Conservation (phyloP, 2,113 vertebrate genomes). For the Ibidorhyncha struthersii region DNA sequence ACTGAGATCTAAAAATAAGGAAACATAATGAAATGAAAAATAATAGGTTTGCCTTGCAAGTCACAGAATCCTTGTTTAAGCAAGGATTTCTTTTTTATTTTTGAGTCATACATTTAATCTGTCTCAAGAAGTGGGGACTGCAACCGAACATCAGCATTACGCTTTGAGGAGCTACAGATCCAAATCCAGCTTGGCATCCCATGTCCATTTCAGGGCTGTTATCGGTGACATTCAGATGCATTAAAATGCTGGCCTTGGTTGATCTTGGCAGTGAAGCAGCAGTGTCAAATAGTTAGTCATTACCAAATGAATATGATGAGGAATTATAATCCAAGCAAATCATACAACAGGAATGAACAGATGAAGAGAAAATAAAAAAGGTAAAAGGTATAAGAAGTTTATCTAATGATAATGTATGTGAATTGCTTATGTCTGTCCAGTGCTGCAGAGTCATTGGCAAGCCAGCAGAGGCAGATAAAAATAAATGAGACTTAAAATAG, state of each 20-base stretch:
- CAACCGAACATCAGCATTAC: background rate
- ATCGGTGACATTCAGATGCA: background rate
- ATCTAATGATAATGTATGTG: background rate
- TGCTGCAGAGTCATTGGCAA: background rate
- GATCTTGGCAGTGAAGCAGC: background rate
- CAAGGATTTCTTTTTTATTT: background rate
- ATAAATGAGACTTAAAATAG: slow-evolving; percentile 42
- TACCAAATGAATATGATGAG: background rate
- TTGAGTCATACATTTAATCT: background rate
- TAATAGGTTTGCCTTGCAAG: background rate
- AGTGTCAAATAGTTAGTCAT: background rate
- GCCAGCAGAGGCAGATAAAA: slow-evolving; percentile 1
- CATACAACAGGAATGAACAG: background rate
- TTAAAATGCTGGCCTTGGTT: background rate
- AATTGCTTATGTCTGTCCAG: background rate
- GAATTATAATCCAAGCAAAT: background rate
- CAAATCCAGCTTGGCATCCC: background rate
- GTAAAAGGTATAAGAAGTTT: background rate
- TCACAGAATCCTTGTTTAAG: background rate
- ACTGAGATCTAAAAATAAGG: background rate
- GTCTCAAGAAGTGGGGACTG: background rate
- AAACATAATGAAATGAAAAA: background rate
- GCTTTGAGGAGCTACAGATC: background rate
- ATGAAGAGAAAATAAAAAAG: background rate
- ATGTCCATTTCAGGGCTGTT: background rate